A percentile compares a stretch with the other conserved stretches of the same genome.
Evolutionary conservation across 2,888 invertebrate genomes (phyloP).

Genomic region (Proisotoma minuta): DNA sequence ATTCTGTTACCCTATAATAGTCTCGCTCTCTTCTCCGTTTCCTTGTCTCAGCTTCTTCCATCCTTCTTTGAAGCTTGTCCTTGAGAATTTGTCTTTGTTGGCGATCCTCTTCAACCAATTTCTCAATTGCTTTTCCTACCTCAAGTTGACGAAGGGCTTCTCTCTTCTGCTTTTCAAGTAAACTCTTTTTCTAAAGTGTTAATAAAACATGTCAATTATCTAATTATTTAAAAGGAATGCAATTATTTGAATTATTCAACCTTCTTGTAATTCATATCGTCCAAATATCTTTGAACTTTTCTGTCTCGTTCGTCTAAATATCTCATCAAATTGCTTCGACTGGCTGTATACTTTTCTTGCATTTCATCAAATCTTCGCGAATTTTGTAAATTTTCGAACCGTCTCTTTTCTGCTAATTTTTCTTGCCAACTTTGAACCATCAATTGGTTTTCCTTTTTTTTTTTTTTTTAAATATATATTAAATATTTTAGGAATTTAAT

Average conservation of each 20-base stretch:
- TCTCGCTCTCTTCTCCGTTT: slow-evolving; percentile 41
- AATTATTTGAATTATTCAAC: slow-evolving; percentile 28
- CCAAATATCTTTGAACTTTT: slow-evolving; percentile 47
- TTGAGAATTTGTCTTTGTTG: slow-evolving; percentile 31
- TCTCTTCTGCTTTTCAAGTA: slow-evolving; percentile 42
- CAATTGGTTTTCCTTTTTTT: slow-evolving; percentile 47
- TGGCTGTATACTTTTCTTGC: slow-evolving; percentile 48
- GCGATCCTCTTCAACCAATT: slow-evolving; percentile 45
- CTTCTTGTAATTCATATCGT: slow-evolving; percentile 48
- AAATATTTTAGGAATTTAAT: no score
- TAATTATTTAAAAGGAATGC: neutral
- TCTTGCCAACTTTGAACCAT: slow-evolving; percentile 48
- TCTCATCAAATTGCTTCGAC: slow-evolving; percentile 48
- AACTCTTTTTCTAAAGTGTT: slow-evolving; percentile 29
- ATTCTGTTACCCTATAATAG: slow-evolving; percentile 37
- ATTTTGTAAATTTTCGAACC: slow-evolving; percentile 48
- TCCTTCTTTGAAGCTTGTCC: slow-evolving; percentile 39
- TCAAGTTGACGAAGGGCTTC: slow-evolving; percentile 46
- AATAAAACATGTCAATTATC: neutral
- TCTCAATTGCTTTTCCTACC: slow-evolving; percentile 45
- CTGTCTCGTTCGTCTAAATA: slow-evolving; percentile 48
- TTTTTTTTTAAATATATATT: no score
- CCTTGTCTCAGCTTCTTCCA: slow-evolving; percentile 43
- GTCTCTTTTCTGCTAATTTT: slow-evolving; percentile 48
- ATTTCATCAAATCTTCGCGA: slow-evolving; percentile 48